Evolutionary conservation across 2,888 invertebrate species (phyloP).

Genomic region (Melieria crassipennis): DNA sequence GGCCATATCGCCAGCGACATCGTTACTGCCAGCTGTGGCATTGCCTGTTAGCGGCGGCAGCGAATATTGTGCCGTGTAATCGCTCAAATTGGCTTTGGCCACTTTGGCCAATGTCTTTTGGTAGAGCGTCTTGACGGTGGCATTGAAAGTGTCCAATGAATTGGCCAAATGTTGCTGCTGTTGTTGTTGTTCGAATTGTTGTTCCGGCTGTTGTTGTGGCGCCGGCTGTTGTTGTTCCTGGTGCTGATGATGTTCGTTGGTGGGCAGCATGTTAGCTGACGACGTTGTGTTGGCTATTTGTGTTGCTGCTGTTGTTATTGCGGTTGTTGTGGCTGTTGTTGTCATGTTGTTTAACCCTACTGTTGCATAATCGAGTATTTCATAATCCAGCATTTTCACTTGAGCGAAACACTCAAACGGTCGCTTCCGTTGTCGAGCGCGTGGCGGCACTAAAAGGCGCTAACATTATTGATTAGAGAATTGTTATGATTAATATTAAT

Average conservation of each 20-base stretch:
- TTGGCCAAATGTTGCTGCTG: slow-evolving; percentile 45
- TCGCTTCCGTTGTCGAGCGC: too few species aligned
- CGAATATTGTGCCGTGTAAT: slow-evolving; percentile 47
- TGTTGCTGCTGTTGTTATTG: slow-evolving; percentile 32
- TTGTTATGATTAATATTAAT: too few species aligned
- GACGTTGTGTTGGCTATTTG: background rate
- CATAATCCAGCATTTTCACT: slow-evolving; percentile 47
- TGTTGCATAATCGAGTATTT: slow-evolving; percentile 56
- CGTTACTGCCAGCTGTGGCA: slow-evolving; percentile 45
- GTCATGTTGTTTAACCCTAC: slow-evolving; percentile 50
- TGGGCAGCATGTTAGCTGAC: background rate
- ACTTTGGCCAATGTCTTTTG: slow-evolving; percentile 52
- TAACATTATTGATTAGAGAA: too few species aligned
- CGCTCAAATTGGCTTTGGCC: slow-evolving; percentile 45
- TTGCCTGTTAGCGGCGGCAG: slow-evolving; percentile 41
- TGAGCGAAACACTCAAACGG: too few species aligned
- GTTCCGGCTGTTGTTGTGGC: slow-evolving; percentile 37
- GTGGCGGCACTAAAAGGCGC: too few species aligned
- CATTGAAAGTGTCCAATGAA: slow-evolving; percentile 38
- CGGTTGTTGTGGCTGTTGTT: slow-evolving; percentile 30
- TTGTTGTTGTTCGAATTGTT: slow-evolving; percentile 49
- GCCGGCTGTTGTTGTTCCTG: slow-evolving; percentile 19
- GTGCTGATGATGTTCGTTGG: slow-evolving; percentile 34
- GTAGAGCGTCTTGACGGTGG: slow-evolving; percentile 49
- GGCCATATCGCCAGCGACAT: slow-evolving; percentile 42